phyloP scores from a whole-genome alignment of 1,140 invertebrate species.

The Caenorhabditis brenneri region DNA sequence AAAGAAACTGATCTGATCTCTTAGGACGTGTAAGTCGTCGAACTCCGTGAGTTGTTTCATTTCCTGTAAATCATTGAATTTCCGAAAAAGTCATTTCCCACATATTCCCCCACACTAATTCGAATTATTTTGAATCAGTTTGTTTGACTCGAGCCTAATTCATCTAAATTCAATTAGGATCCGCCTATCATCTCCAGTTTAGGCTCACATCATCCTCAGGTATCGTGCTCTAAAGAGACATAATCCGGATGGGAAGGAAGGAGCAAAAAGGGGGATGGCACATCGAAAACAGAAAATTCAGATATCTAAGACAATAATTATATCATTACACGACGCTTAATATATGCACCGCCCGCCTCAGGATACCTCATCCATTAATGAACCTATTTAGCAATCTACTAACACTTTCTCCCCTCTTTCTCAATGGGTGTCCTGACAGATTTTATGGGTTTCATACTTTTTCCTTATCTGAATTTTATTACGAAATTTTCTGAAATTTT shows the following conservation, averaged over 20 bases:
- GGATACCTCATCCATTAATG: constrained; percentile 28
- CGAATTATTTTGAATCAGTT: neutral
- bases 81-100: constrained; percentile 29
- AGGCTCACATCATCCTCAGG: constrained; percentile 17
- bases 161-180: constrained; percentile 19
- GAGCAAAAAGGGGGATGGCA: neutral
- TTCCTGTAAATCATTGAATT: constrained; percentile 22
- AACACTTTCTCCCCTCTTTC: neutral
- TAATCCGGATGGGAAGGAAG: neutral
- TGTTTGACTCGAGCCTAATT: neutral
- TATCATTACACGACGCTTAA: constrained; percentile 6
- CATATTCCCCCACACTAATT: neutral
- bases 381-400: constrained; percentile 29
- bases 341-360: constrained; percentile 13
- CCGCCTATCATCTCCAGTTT: neutral
- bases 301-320: constrained; percentile 29
- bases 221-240: neutral
- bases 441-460: neutral
- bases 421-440: neutral
- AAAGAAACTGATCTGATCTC: neutral
- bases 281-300: constrained; percentile 35
- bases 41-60: constrained; percentile 40
- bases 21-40: neutral
- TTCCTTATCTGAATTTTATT: neutral
- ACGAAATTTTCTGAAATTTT: neutral